Evolutionary conservation across 2,113 vertebrate species (phyloP).

Genomic region (Vulpes ferrilata): DNA sequence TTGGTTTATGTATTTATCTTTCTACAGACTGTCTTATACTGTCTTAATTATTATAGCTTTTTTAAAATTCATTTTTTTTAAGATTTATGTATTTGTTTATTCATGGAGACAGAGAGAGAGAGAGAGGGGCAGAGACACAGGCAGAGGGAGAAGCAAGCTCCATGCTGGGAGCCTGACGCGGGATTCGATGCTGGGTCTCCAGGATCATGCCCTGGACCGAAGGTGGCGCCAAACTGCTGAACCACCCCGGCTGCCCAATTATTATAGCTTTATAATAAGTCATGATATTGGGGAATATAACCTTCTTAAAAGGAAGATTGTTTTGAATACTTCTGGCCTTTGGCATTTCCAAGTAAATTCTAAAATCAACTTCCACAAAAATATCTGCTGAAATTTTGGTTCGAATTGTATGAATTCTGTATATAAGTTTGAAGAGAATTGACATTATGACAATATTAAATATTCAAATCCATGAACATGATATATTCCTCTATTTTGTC

Average conservation of each 20-base stretch:
- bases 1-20: not conserved
- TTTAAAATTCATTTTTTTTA: too few species aligned
- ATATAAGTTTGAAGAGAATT: constrained; percentile 3
- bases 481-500: not conserved
- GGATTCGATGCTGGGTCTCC: too few species aligned
- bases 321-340: not conserved
- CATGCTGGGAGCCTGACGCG: too few species aligned
- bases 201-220: too few species aligned
- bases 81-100: too few species aligned
- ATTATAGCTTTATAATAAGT: constrained; percentile 22
- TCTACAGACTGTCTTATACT: not conserved
- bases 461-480: not conserved
- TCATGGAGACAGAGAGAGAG: too few species aligned
- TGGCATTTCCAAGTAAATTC: not conserved
- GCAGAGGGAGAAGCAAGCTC: too few species aligned
- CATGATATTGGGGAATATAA: not conserved
- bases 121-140: too few species aligned
- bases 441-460: not conserved
- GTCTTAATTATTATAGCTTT: constrained; percentile 30
- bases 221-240: too few species aligned
- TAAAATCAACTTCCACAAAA: not conserved
- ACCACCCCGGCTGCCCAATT: not conserved
- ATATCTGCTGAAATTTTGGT: not conserved
- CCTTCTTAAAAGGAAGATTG: not conserved
- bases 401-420: not conserved